Evolutionary conservation across 2,888 invertebrate species (phyloP).

Genomic region (Synergus umbraculus): DNA sequence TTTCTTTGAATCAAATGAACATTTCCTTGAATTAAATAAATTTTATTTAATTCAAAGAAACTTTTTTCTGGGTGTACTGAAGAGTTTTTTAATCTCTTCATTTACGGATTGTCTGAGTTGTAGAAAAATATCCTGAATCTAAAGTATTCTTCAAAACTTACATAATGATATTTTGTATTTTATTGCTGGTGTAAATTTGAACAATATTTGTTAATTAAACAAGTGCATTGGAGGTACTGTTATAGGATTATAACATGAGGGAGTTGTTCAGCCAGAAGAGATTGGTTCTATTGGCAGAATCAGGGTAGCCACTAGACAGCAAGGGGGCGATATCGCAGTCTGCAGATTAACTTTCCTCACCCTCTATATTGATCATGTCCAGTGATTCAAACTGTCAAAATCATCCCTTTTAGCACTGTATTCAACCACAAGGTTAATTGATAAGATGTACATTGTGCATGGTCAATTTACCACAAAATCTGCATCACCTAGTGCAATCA

Average conservation of each 20-base stretch:
- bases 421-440: slow-evolving; percentile 23
- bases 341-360: neutral
- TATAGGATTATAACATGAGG: neutral
- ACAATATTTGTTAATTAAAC: neutral
- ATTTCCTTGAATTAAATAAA: too few species aligned
- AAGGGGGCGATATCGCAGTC: neutral
- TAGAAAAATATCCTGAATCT: too few species aligned
- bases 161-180: too few species aligned
- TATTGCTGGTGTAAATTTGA: neutral
- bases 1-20: too few species aligned
- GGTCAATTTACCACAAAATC: slow-evolving; percentile 7
- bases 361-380: neutral
- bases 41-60: too few species aligned
- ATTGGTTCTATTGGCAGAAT: slow-evolving; percentile 22
- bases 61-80: too few species aligned
- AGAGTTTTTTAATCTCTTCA: too few species aligned
- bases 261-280: slow-evolving; percentile 11
- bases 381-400: slow-evolving; percentile 1
- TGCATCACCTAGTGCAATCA: neutral
- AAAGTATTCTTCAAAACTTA: too few species aligned
- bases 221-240: neutral
- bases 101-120: too few species aligned
- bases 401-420: neutral
- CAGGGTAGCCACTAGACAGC: neutral
- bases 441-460: slow-evolving; percentile 13